Percentiles rank a stretch among this genome's conserved stretches.
Conservation (phyloP, 2,797 vertebrate species). For the Synanceia verrucosa region DNA sequence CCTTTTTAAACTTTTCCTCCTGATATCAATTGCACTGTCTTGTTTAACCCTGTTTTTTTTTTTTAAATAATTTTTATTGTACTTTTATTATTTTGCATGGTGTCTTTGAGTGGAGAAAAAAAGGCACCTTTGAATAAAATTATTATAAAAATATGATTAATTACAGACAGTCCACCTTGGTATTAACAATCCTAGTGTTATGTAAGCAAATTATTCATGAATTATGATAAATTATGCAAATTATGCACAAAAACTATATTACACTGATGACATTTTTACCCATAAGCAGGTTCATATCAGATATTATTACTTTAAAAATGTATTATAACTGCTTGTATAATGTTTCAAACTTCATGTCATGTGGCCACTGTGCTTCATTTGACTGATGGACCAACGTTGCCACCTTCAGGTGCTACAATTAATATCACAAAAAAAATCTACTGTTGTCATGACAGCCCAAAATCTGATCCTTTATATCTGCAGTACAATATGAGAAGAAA, state of each 20-base stretch:
- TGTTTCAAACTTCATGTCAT: background rate
- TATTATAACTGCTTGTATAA: background rate
- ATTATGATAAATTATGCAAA: background rate
- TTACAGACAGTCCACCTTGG: too few relatives aligned
- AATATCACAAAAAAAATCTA: background rate
- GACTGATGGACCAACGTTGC: background rate
- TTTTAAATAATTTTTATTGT: too few relatives aligned
- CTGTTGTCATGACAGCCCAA: background rate
- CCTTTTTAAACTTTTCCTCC: too few relatives aligned
- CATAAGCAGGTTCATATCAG: background rate
- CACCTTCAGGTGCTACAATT: background rate
- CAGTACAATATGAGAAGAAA: slow-evolving; percentile 19
- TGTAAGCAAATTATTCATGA: too few relatives aligned
- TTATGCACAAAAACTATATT: background rate
- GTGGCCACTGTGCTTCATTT: background rate
- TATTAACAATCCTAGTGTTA: too few relatives aligned
- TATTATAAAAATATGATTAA: too few relatives aligned
- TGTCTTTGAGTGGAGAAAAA: too few relatives aligned
- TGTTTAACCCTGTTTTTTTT: too few relatives aligned
- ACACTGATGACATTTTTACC: too few relatives aligned
- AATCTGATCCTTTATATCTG: background rate
- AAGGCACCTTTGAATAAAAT: too few relatives aligned
- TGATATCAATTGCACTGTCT: too few relatives aligned
- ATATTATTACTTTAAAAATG: background rate
- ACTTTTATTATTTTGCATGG: too few relatives aligned